Evolutionary conservation across 2,797 vertebrate genomes (phyloP), one percentile per base, ranked within the genome.

Genomic region (Eupleurogrammus muticus): DNA sequence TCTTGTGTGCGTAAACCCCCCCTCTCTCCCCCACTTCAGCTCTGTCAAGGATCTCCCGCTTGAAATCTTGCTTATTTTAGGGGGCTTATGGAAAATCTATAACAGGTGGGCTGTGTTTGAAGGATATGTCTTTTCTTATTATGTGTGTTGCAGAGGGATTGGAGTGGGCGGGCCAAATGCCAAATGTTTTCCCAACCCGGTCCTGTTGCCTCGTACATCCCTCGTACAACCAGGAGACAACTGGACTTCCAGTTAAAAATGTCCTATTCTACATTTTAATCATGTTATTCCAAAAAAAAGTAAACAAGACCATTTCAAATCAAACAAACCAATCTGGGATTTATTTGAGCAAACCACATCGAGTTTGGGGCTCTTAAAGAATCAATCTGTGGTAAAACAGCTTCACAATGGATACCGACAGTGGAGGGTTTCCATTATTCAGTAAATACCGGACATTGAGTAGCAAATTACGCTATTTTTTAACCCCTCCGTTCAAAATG

Each of bases 71-170:
- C 89, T 86, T 83, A 66, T 83, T 89, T 81, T 73, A 72, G 63
- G 68, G 76, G 80, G 81, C 69, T 90, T 88, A 80, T 75, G 17
- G 75, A 80, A 91, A 91, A 91, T 92, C 86, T 89, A 72, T 82
- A 88, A 73, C 91, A 93, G 92, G 90, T 93, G 90, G 81, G 81
- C 73, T 76, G 47, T 90, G 79, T 90, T 92, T 89, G 82, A 84
- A 86, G 73, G 74, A 85, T 75, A 83, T 79, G 89, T 92, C 79
- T 73, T 86, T 77, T 89, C 66, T 90, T 87, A 91, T 91, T 80
- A 85, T 90, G 52, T 83, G 77, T 89, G n/a, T 80, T 86, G 75
- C 71, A n/a, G 52, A 76, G 66, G 72, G 85, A 74, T 89, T 88
- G 74, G 32, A 65, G 81, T 74, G 75, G 73, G 77, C 66, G 52